A percentile compares a stretch with the other conserved stretches of the same genome.
Conservation (phyloP, 2,888 invertebrate species). For the Spilarctia lutea region DNA sequence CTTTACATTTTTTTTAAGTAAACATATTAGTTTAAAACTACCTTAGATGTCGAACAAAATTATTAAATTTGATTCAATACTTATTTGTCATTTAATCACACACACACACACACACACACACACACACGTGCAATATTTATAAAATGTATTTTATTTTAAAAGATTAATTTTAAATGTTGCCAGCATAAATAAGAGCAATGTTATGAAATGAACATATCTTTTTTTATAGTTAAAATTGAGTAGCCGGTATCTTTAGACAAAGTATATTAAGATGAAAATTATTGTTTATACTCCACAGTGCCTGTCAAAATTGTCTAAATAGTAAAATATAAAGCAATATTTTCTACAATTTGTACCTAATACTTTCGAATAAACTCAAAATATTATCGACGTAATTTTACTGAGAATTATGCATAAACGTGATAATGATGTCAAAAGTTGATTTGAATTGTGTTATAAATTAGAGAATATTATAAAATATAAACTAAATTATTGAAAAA, state of each 20-base stretch:
- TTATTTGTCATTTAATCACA: background rate
- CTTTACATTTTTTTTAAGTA: background rate
- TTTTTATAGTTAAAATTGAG: background rate
- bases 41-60: background rate
- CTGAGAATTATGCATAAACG: background rate
- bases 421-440: too few species aligned
- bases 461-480: background rate
- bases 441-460: background rate
- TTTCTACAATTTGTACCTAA: background rate
- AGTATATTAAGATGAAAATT: background rate
- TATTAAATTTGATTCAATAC: background rate
- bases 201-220: background rate
- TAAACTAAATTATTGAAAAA: too few species aligned
- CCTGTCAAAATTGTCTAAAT: background rate
- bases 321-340: background rate
- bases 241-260: background rate
- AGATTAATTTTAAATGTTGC: background rate
- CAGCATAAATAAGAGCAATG: background rate
- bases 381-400: background rate
- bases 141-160: background rate
- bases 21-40: background rate
- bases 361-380: background rate
- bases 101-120: background rate
- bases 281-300: background rate
- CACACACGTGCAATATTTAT: background rate